These are phyloP conservation scores for Chiroxiphia lanceolata DNA, from an alignment of 2,797 vertebrate genomes.

Conservation along the genomic window DNA sequence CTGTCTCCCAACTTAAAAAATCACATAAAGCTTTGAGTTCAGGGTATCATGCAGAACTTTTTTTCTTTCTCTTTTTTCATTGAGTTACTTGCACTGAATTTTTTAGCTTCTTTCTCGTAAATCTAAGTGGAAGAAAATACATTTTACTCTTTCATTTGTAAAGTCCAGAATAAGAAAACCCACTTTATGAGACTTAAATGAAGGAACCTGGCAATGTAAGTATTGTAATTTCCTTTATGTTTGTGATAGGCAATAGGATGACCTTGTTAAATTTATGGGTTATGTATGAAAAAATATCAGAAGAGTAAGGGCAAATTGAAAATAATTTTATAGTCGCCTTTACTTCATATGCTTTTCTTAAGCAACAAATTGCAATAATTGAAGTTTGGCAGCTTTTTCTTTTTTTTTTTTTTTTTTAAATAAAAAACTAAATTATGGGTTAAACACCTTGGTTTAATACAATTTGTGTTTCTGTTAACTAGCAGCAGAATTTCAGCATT, in stretches of 20 bases:
- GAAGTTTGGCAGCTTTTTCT: conserved; percentile 52
- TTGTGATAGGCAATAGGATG: conserved; percentile 3
- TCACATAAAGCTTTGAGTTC: background rate
- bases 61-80: background rate
- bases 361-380: conserved; percentile 27
- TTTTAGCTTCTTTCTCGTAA: conserved; percentile 6
- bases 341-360: conserved; percentile 31
- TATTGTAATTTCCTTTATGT: conserved; percentile 31
- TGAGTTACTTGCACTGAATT: background rate
- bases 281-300: background rate
- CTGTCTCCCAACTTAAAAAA: background rate
- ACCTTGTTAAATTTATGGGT: background rate
- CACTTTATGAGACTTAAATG: background rate
- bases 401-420: background rate
- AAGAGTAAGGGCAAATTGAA: background rate
- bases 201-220: conserved; percentile 38
- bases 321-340: conserved; percentile 30
- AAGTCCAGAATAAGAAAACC: conserved; percentile 38
- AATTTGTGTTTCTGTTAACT: conserved; percentile 94
- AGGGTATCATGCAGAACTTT: background rate
- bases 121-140: background rate
- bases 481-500: conserved; percentile 92
- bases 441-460: conserved; percentile 83
- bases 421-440: conserved; percentile 66
- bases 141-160: conserved; percentile 8